Conservation (phyloP, 2,113 vertebrate species). For the Amazona guildingii region DNA sequence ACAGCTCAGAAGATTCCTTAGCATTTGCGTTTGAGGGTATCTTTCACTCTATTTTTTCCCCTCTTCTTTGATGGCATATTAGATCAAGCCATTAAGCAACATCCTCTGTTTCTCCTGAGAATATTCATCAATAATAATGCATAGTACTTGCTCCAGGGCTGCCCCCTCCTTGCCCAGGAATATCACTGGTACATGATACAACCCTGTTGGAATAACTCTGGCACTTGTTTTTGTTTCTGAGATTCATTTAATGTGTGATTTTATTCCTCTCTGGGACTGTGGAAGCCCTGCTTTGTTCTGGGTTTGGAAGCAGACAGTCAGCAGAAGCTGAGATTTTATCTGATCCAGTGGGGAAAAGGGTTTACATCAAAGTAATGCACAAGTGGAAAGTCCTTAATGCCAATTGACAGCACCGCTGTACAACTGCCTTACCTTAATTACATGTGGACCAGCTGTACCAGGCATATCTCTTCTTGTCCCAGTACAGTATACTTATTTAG, state of each 20-base stretch:
- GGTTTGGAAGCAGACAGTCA: background rate
- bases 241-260: background rate
- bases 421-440: background rate
- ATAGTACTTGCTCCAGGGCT: conserved; percentile 12
- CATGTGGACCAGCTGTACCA: fast-evolving
- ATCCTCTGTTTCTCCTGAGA: conserved; percentile 56
- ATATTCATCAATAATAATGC: conserved; percentile 58
- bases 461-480: background rate
- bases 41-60: conserved; percentile 8
- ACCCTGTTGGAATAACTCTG: background rate
- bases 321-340: background rate
- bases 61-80: conserved; percentile 23
- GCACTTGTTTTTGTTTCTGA: conserved; percentile 19
- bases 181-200: background rate
- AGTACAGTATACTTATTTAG: background rate
- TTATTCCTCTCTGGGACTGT: background rate
- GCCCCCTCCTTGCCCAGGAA: conserved; percentile 34
- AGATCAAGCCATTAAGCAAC: conserved; percentile 62
- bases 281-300: background rate
- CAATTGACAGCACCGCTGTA: fast-evolving
- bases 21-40: conserved; percentile 1
- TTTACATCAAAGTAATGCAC: background rate
- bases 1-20: conserved; percentile 24
- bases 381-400: background rate
- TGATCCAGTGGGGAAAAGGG: background rate